These are phyloP conservation scores for Meta bourneti DNA, from an alignment of 2,888 invertebrate genomes.

Conservation along the genomic window DNA sequence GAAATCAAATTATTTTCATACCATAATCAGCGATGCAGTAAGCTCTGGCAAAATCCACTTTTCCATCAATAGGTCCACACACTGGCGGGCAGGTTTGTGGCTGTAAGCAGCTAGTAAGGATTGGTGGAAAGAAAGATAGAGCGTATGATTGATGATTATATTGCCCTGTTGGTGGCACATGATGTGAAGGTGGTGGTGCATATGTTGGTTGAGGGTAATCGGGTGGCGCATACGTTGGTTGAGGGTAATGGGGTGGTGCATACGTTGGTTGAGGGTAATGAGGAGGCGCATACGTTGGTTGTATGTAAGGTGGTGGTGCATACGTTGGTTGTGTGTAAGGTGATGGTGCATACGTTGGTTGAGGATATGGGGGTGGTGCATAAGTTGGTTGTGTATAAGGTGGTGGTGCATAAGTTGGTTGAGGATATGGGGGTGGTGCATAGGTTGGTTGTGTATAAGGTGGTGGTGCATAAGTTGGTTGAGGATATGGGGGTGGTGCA, in stretches of 20 bases:
- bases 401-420: not conserved
- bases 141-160: not conserved
- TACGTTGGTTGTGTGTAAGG: not conserved
- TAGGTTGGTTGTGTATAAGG: not conserved
- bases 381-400: not conserved
- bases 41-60: not conserved
- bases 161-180: not conserved
- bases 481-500: not conserved
- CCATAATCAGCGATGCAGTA: not conserved
- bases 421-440: not conserved
- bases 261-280: not conserved
- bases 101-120: not conserved
- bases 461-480: not conserved
- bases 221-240: not conserved
- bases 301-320: not conserved
- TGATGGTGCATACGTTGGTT: not conserved
- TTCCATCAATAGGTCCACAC: not conserved
- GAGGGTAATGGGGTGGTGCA: not conserved
- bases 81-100: not conserved
- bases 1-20: not conserved
- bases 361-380: not conserved
- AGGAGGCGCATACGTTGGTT: not conserved
- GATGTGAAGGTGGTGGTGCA: not conserved
- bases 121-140: not conserved
- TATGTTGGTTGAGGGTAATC: not conserved